phyloP scores from a whole-genome alignment of 2,888 invertebrate genomes.

The Drosophila pseudotakahashii region DNA sequence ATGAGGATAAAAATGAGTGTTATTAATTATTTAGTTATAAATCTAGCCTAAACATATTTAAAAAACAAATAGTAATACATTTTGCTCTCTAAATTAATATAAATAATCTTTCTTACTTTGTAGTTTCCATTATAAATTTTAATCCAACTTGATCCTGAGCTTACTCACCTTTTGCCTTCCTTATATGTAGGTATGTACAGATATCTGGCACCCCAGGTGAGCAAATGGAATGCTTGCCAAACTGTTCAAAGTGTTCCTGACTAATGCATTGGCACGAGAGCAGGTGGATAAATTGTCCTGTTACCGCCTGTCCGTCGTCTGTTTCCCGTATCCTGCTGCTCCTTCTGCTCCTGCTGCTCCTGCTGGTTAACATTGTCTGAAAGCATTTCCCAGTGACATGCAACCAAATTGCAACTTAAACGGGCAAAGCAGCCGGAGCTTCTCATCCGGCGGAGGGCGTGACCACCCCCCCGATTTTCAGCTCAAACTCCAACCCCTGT shows the following conservation, averaged over 20 bases:
- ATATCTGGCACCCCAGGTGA: not conserved
- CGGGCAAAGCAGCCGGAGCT: slow-evolving; percentile 46
- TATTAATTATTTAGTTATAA: too few relatives aligned
- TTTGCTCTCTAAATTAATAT: too few relatives aligned
- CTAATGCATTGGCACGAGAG: slow-evolving; percentile 21
- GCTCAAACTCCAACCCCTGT: slow-evolving; percentile 20
- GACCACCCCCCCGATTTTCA: too few relatives aligned
- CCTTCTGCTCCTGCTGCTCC: slow-evolving; percentile 6
- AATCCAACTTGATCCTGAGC: not conserved
- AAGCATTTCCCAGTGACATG: slow-evolving; percentile 74
- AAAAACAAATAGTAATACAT: too few relatives aligned
- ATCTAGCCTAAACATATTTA: too few relatives aligned
- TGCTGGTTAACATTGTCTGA: slow-evolving; percentile 58
- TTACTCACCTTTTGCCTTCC: not conserved
- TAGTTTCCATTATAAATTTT: too few relatives aligned
- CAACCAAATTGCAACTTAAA: slow-evolving; percentile 76
- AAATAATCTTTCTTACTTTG: too few relatives aligned
- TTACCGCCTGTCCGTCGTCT: slow-evolving; percentile 14
- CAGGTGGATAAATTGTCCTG: slow-evolving; percentile 25
- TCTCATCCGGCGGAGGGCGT: slow-evolving; percentile 27
- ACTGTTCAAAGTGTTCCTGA: slow-evolving; percentile 16
- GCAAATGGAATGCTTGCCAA: slow-evolving; percentile 6
- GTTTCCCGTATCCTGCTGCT: not conserved
- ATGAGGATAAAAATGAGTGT: too few relatives aligned
- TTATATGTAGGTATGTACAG: too few relatives aligned